These are phyloP conservation scores for Gymnoscopelus microlampas DNA, from an alignment of 2,797 vertebrate genomes.

Conservation along the genomic window DNA sequence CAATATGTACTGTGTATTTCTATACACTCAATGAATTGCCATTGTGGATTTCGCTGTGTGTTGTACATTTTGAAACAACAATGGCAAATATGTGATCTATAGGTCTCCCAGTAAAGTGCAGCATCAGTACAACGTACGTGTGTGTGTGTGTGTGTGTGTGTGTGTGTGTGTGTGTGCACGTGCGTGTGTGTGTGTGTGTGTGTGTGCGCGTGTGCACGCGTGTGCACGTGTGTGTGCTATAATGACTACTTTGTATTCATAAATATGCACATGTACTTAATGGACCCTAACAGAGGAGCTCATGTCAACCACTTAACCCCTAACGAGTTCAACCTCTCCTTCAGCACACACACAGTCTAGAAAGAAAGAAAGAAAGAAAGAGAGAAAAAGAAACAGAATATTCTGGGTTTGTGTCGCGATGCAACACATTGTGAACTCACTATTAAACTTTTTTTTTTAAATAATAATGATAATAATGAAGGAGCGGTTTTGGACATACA, in stretches of 20 bases:
- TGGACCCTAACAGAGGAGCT: not conserved
- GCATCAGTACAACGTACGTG: slow-evolving; percentile 7
- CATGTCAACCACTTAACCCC: slow-evolving; percentile 11
- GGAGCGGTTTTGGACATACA: too few relatives aligned
- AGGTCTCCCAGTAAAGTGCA: slow-evolving; percentile 40
- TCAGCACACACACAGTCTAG: not conserved
- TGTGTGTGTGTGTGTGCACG: not conserved
- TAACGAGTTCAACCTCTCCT: not conserved
- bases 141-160: slow-evolving; percentile 1
- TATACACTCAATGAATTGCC: too few relatives aligned
- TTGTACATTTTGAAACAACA: too few relatives aligned
- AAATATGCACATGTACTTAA: not conserved
- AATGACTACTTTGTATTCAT: not conserved
- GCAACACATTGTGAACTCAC: too few relatives aligned
- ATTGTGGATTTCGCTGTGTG: too few relatives aligned
- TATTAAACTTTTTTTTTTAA: too few relatives aligned
- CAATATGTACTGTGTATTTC: too few relatives aligned
- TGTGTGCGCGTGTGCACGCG: not conserved
- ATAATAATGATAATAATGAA: too few relatives aligned
- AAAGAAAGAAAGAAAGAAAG: not conserved
- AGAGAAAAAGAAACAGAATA: too few relatives aligned
- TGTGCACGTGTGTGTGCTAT: not conserved
- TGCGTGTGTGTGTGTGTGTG: not conserved
- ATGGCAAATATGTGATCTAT: too few relatives aligned
- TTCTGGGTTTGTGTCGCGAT: too few relatives aligned